Conservation (phyloP, 2,113 vertebrate species). For the Prietella phreatophila region DNA sequence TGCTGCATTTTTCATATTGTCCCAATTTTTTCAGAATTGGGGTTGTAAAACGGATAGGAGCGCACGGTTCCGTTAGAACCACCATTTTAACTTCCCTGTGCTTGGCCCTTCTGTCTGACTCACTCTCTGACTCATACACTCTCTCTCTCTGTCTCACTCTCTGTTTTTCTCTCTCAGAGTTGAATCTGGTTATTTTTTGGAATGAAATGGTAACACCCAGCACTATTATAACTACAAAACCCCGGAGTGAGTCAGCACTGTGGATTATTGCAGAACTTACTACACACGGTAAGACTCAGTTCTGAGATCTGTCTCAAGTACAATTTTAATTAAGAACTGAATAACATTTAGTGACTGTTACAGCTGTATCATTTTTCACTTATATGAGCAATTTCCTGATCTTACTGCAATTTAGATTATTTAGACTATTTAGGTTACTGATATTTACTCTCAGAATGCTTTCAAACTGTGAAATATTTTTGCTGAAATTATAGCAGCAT, state of each 20-base stretch:
- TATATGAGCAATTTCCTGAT: neutral
- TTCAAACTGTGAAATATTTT: neutral
- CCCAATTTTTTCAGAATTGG: too few species aligned
- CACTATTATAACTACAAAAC: neutral
- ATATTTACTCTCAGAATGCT: neutral
- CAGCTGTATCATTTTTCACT: neutral
- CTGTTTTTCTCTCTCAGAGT: neutral
- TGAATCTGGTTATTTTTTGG: constrained; percentile 15
- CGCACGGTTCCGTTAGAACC: neutral
- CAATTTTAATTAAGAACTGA: neutral
- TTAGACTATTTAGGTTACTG: neutral
- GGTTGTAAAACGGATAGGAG: neutral
- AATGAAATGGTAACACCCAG: constrained; percentile 29
- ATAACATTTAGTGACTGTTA: neutral
- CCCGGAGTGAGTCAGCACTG: neutral
- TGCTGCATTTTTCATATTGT: too few species aligned
- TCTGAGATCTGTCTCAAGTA: neutral
- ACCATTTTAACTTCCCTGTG: neutral
- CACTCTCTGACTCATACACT: neutral
- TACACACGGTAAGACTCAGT: neutral
- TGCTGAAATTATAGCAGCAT: neutral
- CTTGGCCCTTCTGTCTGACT: neutral
- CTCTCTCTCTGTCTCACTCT: neutral
- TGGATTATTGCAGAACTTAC: constrained; percentile 8
- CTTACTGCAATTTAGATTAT: neutral